phyloP scores from a whole-genome alignment of 1,140 invertebrate species.

The Melanaphis sacchari region DNA sequence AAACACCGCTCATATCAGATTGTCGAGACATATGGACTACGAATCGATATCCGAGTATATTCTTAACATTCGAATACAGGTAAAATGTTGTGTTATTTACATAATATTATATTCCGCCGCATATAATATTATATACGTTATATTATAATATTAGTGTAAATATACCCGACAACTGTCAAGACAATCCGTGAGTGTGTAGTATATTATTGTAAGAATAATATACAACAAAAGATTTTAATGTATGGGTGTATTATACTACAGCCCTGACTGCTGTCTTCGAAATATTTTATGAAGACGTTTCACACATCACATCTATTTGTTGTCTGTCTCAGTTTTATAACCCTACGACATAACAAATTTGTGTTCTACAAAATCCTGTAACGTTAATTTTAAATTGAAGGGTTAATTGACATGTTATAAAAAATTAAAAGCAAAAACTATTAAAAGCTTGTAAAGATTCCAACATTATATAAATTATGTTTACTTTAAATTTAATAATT shows the following conservation, averaged over 20 bases:
- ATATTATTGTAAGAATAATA: neutral
- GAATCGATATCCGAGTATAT: conserved; percentile 83
- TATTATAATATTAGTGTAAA: neutral
- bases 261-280: neutral
- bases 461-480: neutral
- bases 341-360: neutral
- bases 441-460: neutral
- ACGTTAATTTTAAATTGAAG: neutral
- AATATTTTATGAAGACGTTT: neutral
- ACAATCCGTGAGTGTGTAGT: neutral
- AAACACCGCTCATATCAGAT: conserved; percentile 75
- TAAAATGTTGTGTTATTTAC: conserved; percentile 57
- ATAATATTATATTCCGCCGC: neutral
- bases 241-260: neutral
- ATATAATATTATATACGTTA: neutral
- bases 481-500: neutral
- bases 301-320: neutral
- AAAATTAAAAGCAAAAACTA: neutral
- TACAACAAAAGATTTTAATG: neutral
- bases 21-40: conserved; percentile 79
- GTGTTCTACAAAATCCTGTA: neutral
- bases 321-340: neutral
- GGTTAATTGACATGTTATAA: neutral
- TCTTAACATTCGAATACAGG: conserved; percentile 78
- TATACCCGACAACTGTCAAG: neutral